A percentile compares a stretch with the other conserved stretches of the same genome.
Evolutionary conservation across 2,797 vertebrate genomes (phyloP).

Genomic region (Nasua narica): DNA sequence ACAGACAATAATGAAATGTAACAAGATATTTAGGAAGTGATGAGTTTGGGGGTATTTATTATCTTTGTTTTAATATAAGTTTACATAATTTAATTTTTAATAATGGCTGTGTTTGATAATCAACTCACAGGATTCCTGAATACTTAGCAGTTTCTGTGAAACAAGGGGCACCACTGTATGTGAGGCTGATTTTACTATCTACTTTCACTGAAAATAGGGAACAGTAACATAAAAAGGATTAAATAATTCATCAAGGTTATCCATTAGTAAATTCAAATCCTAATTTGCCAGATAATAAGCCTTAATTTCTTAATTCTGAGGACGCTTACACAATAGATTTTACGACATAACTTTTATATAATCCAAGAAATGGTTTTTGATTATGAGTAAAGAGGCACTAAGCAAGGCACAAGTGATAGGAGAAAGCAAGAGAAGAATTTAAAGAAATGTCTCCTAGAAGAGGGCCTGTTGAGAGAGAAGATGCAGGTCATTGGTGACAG

Average conservation of each 20-base stretch:
- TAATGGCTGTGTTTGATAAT: constrained; percentile 3
- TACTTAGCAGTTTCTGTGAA: neutral
- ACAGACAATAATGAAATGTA: neutral
- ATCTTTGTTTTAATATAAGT: constrained; percentile 34
- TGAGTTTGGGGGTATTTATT: neutral
- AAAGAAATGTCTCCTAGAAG: constrained; percentile 14
- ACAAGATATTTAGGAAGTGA: constrained; percentile 25
- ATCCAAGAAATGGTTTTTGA: neutral
- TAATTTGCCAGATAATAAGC: neutral
- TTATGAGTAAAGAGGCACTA: constrained; percentile 27
- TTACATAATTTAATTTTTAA: constrained; percentile 18
- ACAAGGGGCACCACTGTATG: neutral
- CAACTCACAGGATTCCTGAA: constrained; percentile 17
- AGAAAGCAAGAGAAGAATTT: constrained; percentile 39
- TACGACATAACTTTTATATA: constrained; percentile 19
- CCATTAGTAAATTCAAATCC: constrained; percentile 17
- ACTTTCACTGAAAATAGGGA: constrained; percentile 43
- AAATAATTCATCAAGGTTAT: constrained; percentile 34
- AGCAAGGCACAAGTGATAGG: constrained; percentile 25
- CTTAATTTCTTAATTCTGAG: constrained; percentile 33
- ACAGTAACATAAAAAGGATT: neutral
- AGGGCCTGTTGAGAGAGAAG: neutral
- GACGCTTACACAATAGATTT: constrained; percentile 11
- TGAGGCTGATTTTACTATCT: neutral
- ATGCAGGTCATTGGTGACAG: neutral